phyloP scores from a whole-genome alignment of 2,888 invertebrate species.

The Spilosoma lubricipeda region DNA sequence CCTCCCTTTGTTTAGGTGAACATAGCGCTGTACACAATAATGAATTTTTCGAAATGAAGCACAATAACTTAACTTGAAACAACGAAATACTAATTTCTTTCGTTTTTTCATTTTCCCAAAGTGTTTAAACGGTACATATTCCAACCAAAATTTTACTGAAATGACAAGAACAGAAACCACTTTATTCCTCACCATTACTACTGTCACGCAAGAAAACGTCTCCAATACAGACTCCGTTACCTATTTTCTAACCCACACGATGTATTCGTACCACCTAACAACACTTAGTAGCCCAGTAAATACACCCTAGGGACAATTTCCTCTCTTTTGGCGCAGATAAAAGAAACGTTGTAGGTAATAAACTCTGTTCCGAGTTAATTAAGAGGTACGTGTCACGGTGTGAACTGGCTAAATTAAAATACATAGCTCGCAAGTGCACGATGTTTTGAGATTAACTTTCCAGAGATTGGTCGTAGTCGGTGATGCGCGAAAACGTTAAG shows the following conservation, averaged over 20 bases:
- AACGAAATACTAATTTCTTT: not conserved
- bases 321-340: constrained; percentile 50
- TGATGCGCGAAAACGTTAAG: constrained; percentile 40
- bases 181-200: constrained; percentile 15
- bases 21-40: no score
- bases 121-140: not conserved
- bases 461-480: constrained; percentile 45
- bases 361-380: constrained; percentile 62
- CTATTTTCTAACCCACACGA: constrained; percentile 28
- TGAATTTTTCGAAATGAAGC: no score
- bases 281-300: constrained; percentile 38
- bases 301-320: constrained; percentile 38
- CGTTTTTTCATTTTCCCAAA: no score
- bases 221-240: constrained; percentile 12
- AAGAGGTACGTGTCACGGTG: constrained; percentile 57
- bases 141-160: not conserved
- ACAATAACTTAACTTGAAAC: no score
- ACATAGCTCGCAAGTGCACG: constrained; percentile 53
- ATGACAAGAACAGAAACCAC: constrained; percentile 15
- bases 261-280: constrained; percentile 7
- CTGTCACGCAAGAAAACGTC: constrained; percentile 19
- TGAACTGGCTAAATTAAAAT: constrained; percentile 60
- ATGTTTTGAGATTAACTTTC: constrained; percentile 54
- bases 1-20: no score
- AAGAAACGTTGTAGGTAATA: constrained; percentile 58